phyloP scores from a whole-genome alignment of 37 sponge, comb jelly and placozoan species.

The Chondrosia reniformis region DNA sequence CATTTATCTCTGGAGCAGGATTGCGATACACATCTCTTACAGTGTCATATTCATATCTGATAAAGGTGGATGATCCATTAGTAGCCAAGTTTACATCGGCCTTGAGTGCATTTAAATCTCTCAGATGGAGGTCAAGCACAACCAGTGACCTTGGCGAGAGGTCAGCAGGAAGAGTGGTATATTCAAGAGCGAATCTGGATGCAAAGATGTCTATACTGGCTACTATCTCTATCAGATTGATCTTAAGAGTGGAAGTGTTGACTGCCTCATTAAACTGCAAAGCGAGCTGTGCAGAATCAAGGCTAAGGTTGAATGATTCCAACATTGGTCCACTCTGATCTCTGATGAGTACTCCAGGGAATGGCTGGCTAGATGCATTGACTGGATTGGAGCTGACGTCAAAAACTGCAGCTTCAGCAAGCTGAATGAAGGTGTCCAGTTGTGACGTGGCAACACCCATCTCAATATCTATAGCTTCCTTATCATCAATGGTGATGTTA shows the following conservation, averaged over 20 bases:
- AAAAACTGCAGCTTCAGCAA: constrained; percentile 49
- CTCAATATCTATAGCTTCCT: constrained; percentile 50
- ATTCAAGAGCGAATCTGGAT: constrained; percentile 5
- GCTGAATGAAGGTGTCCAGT: constrained; percentile 69
- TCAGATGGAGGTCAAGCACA: constrained; percentile 24
- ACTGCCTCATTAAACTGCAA: constrained; percentile 81
- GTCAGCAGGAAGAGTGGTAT: constrained; percentile 39
- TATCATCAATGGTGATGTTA: constrained; percentile 56
- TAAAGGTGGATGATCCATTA: constrained; percentile 20
- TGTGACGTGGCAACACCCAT: constrained; percentile 41
- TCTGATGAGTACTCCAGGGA: constrained; percentile 23
- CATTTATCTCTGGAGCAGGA: constrained; percentile 26
- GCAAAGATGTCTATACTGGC: not conserved
- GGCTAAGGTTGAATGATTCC: constrained; percentile 52
- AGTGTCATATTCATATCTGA: constrained; percentile 49
- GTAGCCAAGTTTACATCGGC: constrained; percentile 52
- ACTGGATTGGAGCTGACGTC: constrained; percentile 61
- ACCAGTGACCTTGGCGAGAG: constrained; percentile 40
- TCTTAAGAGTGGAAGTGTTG: constrained; percentile 45
- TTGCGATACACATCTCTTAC: constrained; percentile 73
- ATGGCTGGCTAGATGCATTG: constrained; percentile 1
- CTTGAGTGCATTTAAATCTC: constrained; percentile 69
- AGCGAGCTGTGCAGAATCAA: constrained; percentile 38
- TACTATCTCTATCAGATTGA: constrained; percentile 16
- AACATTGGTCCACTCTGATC: constrained; percentile 63